A percentile compares a stretch with the other conserved stretches of the same genome.
Conservation (phyloP, 2,797 vertebrate genomes). For the Kryptopterus vitreolus region DNA sequence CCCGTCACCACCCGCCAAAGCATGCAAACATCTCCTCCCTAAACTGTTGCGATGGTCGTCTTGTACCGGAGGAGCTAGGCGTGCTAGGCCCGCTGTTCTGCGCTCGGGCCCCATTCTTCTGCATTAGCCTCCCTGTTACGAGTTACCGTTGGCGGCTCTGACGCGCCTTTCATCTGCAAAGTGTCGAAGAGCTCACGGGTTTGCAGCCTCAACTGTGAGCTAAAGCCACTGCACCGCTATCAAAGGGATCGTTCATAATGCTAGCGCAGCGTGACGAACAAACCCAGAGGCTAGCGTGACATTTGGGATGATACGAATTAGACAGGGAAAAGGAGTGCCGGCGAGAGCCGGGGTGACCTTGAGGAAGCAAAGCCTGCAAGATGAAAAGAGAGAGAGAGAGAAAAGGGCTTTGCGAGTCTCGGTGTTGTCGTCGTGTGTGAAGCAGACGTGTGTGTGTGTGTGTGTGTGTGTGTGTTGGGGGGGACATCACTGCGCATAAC, state of each 20-base stretch:
- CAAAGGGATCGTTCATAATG: conserved; percentile 63
- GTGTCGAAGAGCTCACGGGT: conserved; percentile 52
- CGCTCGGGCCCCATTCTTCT: conserved; percentile 12
- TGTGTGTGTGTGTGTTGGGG: not conserved
- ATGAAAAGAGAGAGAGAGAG: conserved; percentile 23
- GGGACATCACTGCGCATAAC: not conserved
- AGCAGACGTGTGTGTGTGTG: too few relatives aligned
- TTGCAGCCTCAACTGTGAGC: conserved; percentile 63
- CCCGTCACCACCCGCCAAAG: conserved; percentile 15
- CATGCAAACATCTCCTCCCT: conserved; percentile 9
- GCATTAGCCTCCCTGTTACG: conserved; percentile 30
- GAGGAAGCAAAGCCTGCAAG: conserved; percentile 8
- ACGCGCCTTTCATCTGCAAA: conserved; percentile 27
- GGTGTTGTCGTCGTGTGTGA: not conserved
- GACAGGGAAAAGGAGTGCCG: conserved; percentile 21
- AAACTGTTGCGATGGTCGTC: conserved; percentile 12
- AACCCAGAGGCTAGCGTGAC: conserved; percentile 49
- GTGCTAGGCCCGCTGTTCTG: conserved; percentile 19
- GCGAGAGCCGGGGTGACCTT: conserved; percentile 32
- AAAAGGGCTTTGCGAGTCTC: not conserved
- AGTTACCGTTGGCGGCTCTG: not conserved
- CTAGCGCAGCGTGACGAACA: conserved; percentile 62
- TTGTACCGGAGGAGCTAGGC: too few relatives aligned
- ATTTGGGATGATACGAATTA: conserved; percentile 35
- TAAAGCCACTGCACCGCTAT: conserved; percentile 56